These are phyloP conservation scores for Catocala fraxini DNA, from an alignment of 2,888 invertebrate species.

Conservation along the genomic window DNA sequence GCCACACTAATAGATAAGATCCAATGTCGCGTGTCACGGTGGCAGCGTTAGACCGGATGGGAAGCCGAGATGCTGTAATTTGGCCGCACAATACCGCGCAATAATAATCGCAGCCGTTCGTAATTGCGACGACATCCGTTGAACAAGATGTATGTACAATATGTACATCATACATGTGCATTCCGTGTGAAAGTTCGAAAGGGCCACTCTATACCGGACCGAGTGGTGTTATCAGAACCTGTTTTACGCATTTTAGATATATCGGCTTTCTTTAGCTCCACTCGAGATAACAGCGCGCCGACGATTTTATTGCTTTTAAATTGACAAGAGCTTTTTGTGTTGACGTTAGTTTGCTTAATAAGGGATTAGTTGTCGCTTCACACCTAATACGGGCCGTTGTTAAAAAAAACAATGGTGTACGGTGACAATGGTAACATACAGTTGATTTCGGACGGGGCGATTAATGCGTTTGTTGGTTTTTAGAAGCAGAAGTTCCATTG, in stretches of 20 bases:
- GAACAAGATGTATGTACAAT: slow-evolving; percentile 69
- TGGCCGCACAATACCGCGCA: slow-evolving; percentile 82
- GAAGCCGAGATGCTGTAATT: slow-evolving; percentile 84
- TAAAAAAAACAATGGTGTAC: slow-evolving; percentile 50
- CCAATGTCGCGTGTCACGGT: slow-evolving; percentile 41
- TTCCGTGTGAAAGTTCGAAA: slow-evolving; percentile 83
- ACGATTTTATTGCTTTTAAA: slow-evolving; percentile 69
- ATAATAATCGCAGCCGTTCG: slow-evolving; percentile 82
- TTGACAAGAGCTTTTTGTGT: slow-evolving; percentile 64
- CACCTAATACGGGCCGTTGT: slow-evolving; percentile 62
- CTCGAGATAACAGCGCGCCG: slow-evolving; percentile 64
- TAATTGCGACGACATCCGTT: slow-evolving; percentile 85
- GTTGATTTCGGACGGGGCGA: slow-evolving; percentile 55
- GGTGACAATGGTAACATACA: slow-evolving; percentile 62
- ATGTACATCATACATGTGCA: slow-evolving; percentile 70
- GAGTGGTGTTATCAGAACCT: slow-evolving; percentile 73
- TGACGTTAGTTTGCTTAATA: slow-evolving; percentile 56
- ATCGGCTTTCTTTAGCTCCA: slow-evolving; percentile 74
- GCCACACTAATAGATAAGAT: slow-evolving; percentile 50
- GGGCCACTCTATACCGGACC: slow-evolving; percentile 64
- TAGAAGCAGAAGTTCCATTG: slow-evolving; percentile 74
- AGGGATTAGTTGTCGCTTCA: slow-evolving; percentile 65
- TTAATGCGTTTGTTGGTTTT: slow-evolving; percentile 69
- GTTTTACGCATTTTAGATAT: slow-evolving; percentile 75
- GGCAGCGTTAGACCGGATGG: slow-evolving; percentile 74